phyloP scores from a whole-genome alignment of 1,140 invertebrate genomes.

The Drosophila murphyi region DNA sequence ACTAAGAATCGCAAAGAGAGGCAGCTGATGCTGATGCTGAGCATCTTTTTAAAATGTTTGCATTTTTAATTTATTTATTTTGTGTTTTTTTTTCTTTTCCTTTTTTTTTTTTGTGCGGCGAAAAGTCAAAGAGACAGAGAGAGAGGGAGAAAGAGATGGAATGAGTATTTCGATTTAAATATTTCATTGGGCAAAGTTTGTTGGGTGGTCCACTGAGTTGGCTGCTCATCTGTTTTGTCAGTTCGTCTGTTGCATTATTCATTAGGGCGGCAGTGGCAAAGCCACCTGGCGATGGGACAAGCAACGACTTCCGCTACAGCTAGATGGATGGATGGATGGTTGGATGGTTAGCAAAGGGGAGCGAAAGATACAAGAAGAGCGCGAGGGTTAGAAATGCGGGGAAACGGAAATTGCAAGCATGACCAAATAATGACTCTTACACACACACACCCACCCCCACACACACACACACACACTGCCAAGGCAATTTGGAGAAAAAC shows the following conservation, averaged over 20 bases:
- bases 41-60: constrained; percentile 3
- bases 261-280: constrained; percentile 53
- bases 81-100: background rate
- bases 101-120: constrained; percentile 8
- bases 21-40: background rate
- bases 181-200: constrained; percentile 72
- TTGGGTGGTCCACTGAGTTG: constrained; percentile 21
- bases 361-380: background rate
- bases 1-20: constrained; percentile 26
- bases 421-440: constrained; percentile 79
- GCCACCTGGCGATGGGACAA: constrained; percentile 51
- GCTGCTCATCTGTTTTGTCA: constrained; percentile 35
- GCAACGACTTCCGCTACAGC: constrained; percentile 45
- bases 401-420: constrained; percentile 77
- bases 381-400: background rate
- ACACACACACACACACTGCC: background rate
- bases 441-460: constrained; percentile 30
- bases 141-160: constrained; percentile 20
- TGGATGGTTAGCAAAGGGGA: background rate
- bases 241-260: constrained; percentile 72
- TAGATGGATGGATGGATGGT: constrained; percentile 31
- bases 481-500: constrained; percentile 26
- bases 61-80: background rate
- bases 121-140: constrained; percentile 38
- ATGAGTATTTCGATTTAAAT: constrained; percentile 69